Evolutionary conservation across 1,140 invertebrate species (phyloP), one percentile per base, ranked within the genome.

Genomic region (Lasaia peninsularis): DNA sequence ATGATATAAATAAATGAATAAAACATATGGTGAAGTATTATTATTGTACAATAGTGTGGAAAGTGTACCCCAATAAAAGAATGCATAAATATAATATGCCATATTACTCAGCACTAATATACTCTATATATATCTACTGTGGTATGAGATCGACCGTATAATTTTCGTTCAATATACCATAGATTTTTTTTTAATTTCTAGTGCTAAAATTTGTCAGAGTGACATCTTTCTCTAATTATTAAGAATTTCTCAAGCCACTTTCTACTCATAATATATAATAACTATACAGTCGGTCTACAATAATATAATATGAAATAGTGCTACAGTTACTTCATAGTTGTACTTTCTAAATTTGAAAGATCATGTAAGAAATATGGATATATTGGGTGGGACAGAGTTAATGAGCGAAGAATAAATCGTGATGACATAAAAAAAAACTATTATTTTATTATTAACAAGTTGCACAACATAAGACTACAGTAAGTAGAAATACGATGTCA

Each of bases 391-490:
- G 73, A 75, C 52, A 67, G 62, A 69, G 58, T 58, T 55, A 62
- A 65, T 72, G 72, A 75, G 76, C 76, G 72, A 84, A 83, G 74
- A 80, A 80, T 71, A 76, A 60, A 71, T 71, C 66, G 68, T 62
- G 63, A 72, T 74, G 78, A 77, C 69, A 64, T 79, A 83, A 79
- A 65, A 79, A 65, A 82, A 80, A 83, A 83, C 80, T 86, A 88
- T 82, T 63, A 73, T 81, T 88, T 85, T 85, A 73, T 85, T 85
- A 73, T 86, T 84, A 83, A 85, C 77, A 85, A 79, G 69, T 84
- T 75, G 69, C 74, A 87, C 81, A 87, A 85, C 73, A 80, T 76
- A 84, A 75, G 67, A 75, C 80, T 86, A 86, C 75, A 73, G 80
- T 88, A 86, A 73, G 71, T 65, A 67, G 58, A 65, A 66, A 65